These are phyloP conservation scores for Osedax fenrisi DNA, from an alignment of 2,888 invertebrate genomes.

Conservation along the genomic window DNA sequence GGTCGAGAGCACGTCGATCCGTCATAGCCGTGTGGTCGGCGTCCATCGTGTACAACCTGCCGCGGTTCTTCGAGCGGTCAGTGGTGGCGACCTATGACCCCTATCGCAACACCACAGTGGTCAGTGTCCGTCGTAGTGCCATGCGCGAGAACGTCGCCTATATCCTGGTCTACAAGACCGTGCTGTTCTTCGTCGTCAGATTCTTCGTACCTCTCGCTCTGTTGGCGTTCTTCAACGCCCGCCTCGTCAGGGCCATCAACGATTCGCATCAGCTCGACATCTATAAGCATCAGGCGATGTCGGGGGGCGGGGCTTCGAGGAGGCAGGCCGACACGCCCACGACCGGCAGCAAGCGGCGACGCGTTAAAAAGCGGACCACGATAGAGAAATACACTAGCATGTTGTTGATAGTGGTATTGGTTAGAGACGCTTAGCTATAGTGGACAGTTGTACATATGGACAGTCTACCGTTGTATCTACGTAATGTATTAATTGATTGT, in stretches of 20 bases:
- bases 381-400: constrained; percentile 12
- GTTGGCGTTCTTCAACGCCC: constrained; percentile 35
- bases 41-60: constrained; percentile 35
- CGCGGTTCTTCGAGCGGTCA: constrained; percentile 34
- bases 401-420: constrained; percentile 1
- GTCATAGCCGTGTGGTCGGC: constrained; percentile 31
- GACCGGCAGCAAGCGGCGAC: not conserved
- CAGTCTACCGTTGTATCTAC: too few relatives aligned
- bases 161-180: constrained; percentile 34
- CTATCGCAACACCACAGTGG: constrained; percentile 14
- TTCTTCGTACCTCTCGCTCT: constrained; percentile 32
- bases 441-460: too few relatives aligned
- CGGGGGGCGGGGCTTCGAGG: not conserved
- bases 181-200: constrained; percentile 34
- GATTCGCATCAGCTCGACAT: constrained; percentile 1
- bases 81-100: constrained; percentile 4
- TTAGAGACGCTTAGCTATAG: too few relatives aligned
- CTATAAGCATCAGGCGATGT: not conserved
- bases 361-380: not conserved
- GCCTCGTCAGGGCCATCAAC: constrained; percentile 34
- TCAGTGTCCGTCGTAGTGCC: constrained; percentile 13
- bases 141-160: constrained; percentile 31
- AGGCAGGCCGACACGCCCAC: not conserved
- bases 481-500: too few relatives aligned
- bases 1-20: constrained; percentile 28